A percentile compares a stretch with the other conserved stretches of the same genome.
Conservation (phyloP, 2,888 invertebrate species). For the Perizoma affinitatum region DNA sequence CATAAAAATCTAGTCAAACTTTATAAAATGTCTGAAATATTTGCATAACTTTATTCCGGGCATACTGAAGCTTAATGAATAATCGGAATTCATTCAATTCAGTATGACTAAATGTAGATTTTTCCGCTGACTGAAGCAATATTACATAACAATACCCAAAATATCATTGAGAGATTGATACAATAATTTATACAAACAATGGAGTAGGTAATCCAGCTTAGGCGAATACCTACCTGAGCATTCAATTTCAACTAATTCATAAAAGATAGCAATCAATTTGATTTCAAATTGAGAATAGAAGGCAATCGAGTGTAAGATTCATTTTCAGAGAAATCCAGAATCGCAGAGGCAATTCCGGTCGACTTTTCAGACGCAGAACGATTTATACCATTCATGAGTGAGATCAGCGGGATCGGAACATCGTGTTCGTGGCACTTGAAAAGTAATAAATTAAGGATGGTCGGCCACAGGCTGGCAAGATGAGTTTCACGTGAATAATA, state of each 20-base stretch:
- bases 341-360: slow-evolving; percentile 36
- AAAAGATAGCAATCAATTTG: slow-evolving; percentile 19
- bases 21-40: not conserved
- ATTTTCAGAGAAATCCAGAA: slow-evolving; percentile 39
- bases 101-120: too few relatives aligned
- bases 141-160: too few relatives aligned
- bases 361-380: slow-evolving; percentile 42
- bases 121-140: too few relatives aligned
- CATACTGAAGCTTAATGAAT: too few relatives aligned
- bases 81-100: too few relatives aligned
- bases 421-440: slow-evolving; percentile 69
- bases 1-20: slow-evolving; percentile 1
- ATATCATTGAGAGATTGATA: too few relatives aligned
- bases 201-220: not conserved
- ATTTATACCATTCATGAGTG: slow-evolving; percentile 52
- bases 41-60: not conserved
- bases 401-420: slow-evolving; percentile 57
- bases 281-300: slow-evolving; percentile 31
- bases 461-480: slow-evolving; percentile 53
- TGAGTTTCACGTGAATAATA: slow-evolving; percentile 65
- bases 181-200: too few relatives aligned
- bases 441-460: slow-evolving; percentile 69
- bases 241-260: slow-evolving; percentile 12
- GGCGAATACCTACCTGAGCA: slow-evolving; percentile 1
- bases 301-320: slow-evolving; percentile 38